Conservation (phyloP, 35 echinoderm and acorn worm species). For the Hemicentrotus pulcherrimus region DNA sequence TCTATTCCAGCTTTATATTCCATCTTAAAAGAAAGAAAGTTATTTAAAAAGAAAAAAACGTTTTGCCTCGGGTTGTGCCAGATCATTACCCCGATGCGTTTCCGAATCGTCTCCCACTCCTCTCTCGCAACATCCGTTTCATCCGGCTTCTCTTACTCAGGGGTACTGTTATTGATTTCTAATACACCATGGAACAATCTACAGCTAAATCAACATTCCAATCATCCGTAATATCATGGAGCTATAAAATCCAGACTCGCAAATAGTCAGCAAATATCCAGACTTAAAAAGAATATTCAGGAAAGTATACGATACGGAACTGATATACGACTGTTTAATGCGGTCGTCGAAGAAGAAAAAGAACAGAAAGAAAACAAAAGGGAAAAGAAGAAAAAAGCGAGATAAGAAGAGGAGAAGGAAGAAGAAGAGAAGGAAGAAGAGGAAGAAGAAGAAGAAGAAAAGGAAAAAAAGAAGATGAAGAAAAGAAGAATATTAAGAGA, state of each 20-base stretch:
- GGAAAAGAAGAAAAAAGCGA: not conserved
- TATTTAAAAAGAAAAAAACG: not conserved
- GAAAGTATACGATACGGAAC: not conserved
- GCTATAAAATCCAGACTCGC: not conserved
- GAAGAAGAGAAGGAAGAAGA: not conserved
- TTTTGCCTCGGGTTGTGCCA: not conserved
- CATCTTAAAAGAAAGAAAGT: not conserved
- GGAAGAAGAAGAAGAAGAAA: not conserved
- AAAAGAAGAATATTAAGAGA: no score
- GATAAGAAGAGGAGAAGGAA: not conserved
- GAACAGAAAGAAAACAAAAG: not conserved
- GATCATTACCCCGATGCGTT: slow-evolving; percentile 9
- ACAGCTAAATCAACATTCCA: not conserved
- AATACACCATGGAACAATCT: slow-evolving; percentile 1
- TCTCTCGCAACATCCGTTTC: not conserved
- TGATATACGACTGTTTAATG: not conserved
- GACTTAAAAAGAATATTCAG: no score
- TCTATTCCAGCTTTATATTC: not conserved
- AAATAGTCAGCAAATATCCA: not conserved
- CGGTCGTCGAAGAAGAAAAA: not conserved
- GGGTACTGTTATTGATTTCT: slow-evolving; percentile 2
- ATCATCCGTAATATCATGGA: not conserved
- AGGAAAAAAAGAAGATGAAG: not conserved
- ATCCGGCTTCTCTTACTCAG: not conserved
- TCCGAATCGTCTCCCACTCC: not conserved